Conservation (phyloP, 2,888 invertebrate species). For the Adelognathus sp. region DNA sequence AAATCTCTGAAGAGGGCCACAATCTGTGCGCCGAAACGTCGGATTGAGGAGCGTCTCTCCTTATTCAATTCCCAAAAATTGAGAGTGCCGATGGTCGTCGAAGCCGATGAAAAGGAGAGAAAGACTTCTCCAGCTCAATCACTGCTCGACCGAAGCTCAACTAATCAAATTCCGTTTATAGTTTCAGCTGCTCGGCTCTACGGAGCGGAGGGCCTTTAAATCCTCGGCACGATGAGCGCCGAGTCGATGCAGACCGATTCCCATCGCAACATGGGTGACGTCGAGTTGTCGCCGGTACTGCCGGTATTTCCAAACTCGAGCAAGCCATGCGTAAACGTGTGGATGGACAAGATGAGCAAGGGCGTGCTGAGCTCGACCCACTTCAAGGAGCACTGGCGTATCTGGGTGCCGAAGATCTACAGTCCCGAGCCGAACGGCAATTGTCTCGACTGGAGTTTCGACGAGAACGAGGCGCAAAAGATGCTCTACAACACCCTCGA, state of each 20-base stretch:
- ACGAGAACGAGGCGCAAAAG: conserved; percentile 87
- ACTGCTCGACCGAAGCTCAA: not conserved
- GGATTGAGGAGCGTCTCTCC: no score
- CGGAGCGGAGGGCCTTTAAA: not conserved
- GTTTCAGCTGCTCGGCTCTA: conserved; percentile 54
- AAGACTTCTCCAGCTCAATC: no score
- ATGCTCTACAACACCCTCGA: conserved; percentile 89
- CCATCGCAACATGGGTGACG: conserved; percentile 73
- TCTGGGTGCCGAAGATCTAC: conserved; percentile 88
- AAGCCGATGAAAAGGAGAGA: no score
- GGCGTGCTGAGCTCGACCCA: conserved; percentile 84
- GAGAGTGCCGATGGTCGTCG: no score
- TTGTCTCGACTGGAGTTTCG: conserved; percentile 88
- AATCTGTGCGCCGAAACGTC: no score
- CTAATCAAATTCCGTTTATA: conserved; percentile 18
- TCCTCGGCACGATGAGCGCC: conserved; percentile 71
- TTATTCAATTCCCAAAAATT: no score
- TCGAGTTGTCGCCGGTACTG: conserved; percentile 76
- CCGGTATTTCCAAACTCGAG: conserved; percentile 74
- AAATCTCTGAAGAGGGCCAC: no score
- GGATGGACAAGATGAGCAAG: conserved; percentile 86
- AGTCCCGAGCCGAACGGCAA: conserved; percentile 87
- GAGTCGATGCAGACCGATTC: conserved; percentile 70
- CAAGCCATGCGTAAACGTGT: conserved; percentile 81
- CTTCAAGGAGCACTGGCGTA: conserved; percentile 88